Evolutionary conservation across 1,140 invertebrate species (phyloP).

Genomic region (Epicauta chinensis): DNA sequence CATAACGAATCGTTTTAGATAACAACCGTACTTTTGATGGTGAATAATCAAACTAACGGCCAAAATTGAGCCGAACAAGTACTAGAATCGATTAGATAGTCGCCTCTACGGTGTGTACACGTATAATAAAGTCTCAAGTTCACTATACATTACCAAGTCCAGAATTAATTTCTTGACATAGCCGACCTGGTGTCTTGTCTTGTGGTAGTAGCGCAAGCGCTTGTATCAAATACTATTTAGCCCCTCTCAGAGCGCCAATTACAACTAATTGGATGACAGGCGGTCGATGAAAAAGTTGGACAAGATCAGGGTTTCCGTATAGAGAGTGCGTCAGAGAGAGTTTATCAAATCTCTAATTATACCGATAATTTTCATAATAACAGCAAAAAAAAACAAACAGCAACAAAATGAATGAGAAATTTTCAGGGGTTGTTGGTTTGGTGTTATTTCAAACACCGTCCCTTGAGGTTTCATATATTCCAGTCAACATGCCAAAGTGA

Average conservation of each 20-base stretch:
- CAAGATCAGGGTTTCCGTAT: slow-evolving; percentile 40
- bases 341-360: no score
- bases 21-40: no score
- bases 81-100: background rate
- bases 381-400: no score
- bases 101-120: background rate
- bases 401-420: no score
- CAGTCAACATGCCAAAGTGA: slow-evolving; percentile 14
- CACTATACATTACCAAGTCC: slow-evolving; percentile 17
- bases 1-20: no score
- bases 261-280: slow-evolving; percentile 38
- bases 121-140: slow-evolving; percentile 7
- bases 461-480: slow-evolving; percentile 12
- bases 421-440: no score
- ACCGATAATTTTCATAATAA: no score
- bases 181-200: slow-evolving; percentile 24
- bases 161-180: slow-evolving; percentile 29
- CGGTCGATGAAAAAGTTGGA: slow-evolving; percentile 41
- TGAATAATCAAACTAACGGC: no score
- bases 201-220: slow-evolving; percentile 23
- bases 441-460: background rate
- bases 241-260: slow-evolving; percentile 31
- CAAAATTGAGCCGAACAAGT: no score
- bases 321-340: no score
- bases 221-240: slow-evolving; percentile 17